Percentiles rank a stretch among this genome's conserved stretches.
phyloP scores from a whole-genome alignment of 2,888 invertebrate genomes.

The Apantesis nais region DNA sequence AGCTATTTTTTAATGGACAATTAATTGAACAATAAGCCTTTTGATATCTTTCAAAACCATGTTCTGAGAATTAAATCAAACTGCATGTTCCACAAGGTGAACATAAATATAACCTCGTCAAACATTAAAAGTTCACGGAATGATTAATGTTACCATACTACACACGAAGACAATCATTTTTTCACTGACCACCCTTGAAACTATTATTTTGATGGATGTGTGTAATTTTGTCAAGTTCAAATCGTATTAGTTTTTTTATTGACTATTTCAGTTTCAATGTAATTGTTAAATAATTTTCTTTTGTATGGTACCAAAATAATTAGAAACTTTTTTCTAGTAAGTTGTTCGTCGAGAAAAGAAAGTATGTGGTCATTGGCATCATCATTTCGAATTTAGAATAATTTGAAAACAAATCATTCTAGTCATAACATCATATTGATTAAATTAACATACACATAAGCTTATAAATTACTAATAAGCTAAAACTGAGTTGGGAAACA shows the following conservation, averaged over 20 bases:
- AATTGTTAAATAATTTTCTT: background rate
- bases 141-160: conserved; percentile 45
- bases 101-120: conserved; percentile 31
- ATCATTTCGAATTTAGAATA: background rate
- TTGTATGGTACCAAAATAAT: background rate
- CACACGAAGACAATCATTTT: conserved; percentile 39
- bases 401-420: background rate
- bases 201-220: conserved; percentile 34
- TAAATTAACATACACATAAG: background rate
- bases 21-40: conserved; percentile 2
- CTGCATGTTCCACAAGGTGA: conserved; percentile 34
- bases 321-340: background rate
- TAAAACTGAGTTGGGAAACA: background rate
- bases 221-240: conserved; percentile 19
- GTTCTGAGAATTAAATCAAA: conserved; percentile 15
- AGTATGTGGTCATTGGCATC: background rate
- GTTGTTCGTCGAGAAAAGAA: background rate
- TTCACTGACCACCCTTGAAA: conserved; percentile 45
- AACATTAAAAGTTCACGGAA: conserved; percentile 37
- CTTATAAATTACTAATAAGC: background rate
- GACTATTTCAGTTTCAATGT: background rate
- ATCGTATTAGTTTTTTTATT: conserved; percentile 1
- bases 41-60: conserved; percentile 16
- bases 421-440: background rate
- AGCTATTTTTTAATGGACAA: background rate